These are phyloP conservation scores for Tetragonula clypearis DNA, from an alignment of 1,140 invertebrate genomes.

Conservation along the genomic window DNA sequence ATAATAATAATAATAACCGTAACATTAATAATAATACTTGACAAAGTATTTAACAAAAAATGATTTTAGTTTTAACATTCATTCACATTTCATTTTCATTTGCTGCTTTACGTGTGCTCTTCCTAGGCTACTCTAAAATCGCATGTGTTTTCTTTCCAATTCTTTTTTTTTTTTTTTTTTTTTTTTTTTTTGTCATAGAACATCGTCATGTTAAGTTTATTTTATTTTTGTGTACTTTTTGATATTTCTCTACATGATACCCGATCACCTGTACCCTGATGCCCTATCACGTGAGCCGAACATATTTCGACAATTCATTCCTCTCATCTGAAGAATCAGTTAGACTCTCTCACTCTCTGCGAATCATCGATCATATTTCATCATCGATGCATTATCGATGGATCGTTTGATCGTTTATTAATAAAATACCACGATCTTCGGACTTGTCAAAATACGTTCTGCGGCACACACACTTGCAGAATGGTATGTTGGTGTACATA, in stretches of 20 bases:
- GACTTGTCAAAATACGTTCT: conserved; percentile 75
- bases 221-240: conserved; percentile 59
- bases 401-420: conserved; percentile 1
- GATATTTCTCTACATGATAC: conserved; percentile 71
- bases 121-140: conserved; percentile 67
- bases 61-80: conserved; percentile 76
- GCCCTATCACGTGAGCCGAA: conserved; percentile 68
- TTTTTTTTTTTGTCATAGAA: conserved; percentile 37
- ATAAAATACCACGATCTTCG: conserved; percentile 12
- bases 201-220: conserved; percentile 61
- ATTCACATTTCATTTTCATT: conserved; percentile 80
- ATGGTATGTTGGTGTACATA: conserved; percentile 83
- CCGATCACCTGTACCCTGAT: conserved; percentile 65
- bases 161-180: conserved; percentile 37
- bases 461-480: conserved; percentile 79
- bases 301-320: conserved; percentile 73
- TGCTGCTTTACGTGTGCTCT: conserved; percentile 81
- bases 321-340: conserved; percentile 8
- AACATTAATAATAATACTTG: conserved; percentile 73
- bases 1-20: not conserved
- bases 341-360: not conserved
- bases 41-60: conserved; percentile 75
- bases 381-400: conserved; percentile 26
- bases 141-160: conserved; percentile 49
- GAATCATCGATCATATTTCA: conserved; percentile 14